phyloP scores from a whole-genome alignment of 2,888 invertebrate genomes.

The Pterostichus madidus region DNA sequence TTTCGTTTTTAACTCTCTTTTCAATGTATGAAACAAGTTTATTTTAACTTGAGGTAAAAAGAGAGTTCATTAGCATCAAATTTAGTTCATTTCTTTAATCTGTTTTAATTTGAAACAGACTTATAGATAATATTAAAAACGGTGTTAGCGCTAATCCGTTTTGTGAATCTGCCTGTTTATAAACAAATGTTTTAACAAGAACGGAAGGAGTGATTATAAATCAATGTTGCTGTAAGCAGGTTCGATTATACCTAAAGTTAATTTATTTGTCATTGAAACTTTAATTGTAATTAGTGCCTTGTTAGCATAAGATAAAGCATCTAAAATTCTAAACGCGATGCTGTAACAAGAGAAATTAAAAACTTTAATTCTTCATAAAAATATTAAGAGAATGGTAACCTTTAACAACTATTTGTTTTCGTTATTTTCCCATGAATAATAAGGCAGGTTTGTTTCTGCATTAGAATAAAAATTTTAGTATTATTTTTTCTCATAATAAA shows the following conservation, averaged over 20 bases:
- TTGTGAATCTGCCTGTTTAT: too few species aligned
- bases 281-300: background rate
- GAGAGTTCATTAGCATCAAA: too few species aligned
- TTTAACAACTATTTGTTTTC: constrained; percentile 46
- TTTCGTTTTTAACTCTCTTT: too few species aligned
- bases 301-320: constrained; percentile 12
- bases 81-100: too few species aligned
- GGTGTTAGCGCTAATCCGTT: too few species aligned
- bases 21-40: too few species aligned
- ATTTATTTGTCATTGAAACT: constrained; percentile 20
- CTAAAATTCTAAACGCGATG: constrained; percentile 14
- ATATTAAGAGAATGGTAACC: constrained; percentile 28
- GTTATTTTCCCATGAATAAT: constrained; percentile 27
- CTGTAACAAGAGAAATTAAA: constrained; percentile 31
- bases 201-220: too few species aligned
- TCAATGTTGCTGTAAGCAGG: too few species aligned
- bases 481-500: constrained; percentile 32
- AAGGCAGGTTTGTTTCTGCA: constrained; percentile 18
- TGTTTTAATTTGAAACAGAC: too few species aligned
- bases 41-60: too few species aligned
- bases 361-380: constrained; percentile 35
- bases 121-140: too few species aligned
- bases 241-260: constrained; percentile 1
- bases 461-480: constrained; percentile 31
- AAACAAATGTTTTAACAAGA: too few species aligned